A percentile compares a stretch with the other conserved stretches of the same genome.
These are phyloP conservation scores for Ectobius pallidus DNA, from an alignment of 2,888 invertebrate genomes.

Conservation along the genomic window DNA sequence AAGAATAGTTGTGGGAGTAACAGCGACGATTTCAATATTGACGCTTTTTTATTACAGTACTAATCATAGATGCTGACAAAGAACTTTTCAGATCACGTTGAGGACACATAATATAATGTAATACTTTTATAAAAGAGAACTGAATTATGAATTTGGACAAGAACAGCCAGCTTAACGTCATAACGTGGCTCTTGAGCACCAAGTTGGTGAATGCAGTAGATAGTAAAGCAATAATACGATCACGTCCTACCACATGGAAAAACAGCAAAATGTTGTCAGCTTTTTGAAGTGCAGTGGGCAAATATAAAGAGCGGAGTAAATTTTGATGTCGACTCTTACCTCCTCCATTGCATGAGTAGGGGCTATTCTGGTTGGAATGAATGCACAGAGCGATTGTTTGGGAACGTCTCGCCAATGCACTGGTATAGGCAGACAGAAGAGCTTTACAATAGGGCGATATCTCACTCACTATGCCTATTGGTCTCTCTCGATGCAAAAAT, in stretches of 20 bases:
- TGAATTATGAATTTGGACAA: too few species aligned
- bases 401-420: not conserved
- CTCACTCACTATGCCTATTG: too few species aligned
- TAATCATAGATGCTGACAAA: too few species aligned
- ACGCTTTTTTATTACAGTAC: too few species aligned
- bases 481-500: slow-evolving; percentile 3
- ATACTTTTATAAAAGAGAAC: too few species aligned
- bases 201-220: slow-evolving; percentile 1
- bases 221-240: slow-evolving; percentile 6
- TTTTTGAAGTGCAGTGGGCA: slow-evolving; percentile 8
- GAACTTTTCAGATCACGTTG: too few species aligned
- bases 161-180: too few species aligned
- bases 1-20: too few species aligned
- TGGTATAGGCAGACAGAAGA: not conserved
- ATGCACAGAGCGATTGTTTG: slow-evolving; percentile 7
- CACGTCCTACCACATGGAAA: slow-evolving; percentile 8
- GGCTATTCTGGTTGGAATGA: not conserved
- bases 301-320: slow-evolving; percentile 18
- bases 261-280: slow-evolving; percentile 22
- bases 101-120: too few species aligned
- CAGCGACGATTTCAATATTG: too few species aligned
- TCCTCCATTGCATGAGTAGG: slow-evolving; percentile 9
- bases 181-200: too few species aligned
- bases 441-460: not conserved
- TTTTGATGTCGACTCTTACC: slow-evolving; percentile 19